Conservation (phyloP, 1,140 invertebrate species). For the Drosophila quadrilineata region DNA sequence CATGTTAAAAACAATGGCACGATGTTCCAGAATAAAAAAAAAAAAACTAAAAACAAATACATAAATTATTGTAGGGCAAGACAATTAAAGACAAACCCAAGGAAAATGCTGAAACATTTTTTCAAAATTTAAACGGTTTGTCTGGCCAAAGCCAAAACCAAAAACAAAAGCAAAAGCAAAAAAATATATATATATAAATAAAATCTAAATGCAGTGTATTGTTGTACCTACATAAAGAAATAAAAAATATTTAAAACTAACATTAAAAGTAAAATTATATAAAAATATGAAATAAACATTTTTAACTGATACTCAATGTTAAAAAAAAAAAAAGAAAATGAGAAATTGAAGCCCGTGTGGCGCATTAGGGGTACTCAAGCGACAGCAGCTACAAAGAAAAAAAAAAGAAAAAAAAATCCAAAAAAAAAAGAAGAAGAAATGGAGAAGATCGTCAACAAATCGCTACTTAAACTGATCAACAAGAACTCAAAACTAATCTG, state of each 20-base stretch:
- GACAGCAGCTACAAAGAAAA: conserved; percentile 62
- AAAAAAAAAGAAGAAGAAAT: conserved; percentile 23
- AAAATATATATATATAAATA: conserved; percentile 6
- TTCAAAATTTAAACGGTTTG: conserved; percentile 64
- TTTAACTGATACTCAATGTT: conserved; percentile 71
- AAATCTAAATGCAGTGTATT: conserved; percentile 46
- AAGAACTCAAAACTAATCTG: conserved; percentile 67
- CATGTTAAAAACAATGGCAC: conserved; percentile 63
- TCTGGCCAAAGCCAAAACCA: conserved; percentile 69
- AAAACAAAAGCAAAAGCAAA: conserved; percentile 19
- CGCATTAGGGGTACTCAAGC: conserved; percentile 69
- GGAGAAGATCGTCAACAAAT: conserved; percentile 40
- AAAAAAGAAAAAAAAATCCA: conserved; percentile 28
- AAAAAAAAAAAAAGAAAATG: conserved; percentile 46
- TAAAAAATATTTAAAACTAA: conserved; percentile 1
- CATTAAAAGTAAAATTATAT: not conserved
- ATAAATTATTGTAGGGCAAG: conserved; percentile 70
- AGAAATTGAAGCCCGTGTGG: conserved; percentile 50
- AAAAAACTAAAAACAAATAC: no score
- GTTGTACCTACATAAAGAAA: conserved; percentile 64
- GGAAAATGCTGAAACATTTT: conserved; percentile 71
- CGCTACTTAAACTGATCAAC: conserved; percentile 60
- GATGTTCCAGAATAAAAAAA: conserved; percentile 71
- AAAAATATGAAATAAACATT: conserved; percentile 17
- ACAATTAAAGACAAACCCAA: conserved; percentile 63